Conservation (phyloP, 2,113 vertebrate species). For the Melanostigma gelatinosum region DNA sequence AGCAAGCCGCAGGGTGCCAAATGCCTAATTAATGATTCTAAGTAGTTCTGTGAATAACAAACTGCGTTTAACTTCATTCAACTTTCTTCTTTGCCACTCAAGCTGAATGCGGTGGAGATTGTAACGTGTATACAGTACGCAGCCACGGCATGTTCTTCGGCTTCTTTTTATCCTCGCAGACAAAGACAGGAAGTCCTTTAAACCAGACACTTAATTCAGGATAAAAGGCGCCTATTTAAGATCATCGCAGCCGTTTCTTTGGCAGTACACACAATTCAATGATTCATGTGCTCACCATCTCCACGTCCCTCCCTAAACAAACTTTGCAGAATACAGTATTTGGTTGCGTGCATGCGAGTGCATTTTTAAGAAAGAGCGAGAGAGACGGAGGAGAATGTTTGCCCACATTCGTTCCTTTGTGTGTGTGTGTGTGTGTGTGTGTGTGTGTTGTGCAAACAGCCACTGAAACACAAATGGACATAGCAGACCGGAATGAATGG, state of each 20-base stretch:
- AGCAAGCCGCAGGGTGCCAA: not conserved
- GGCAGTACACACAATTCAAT: slow-evolving; percentile 56
- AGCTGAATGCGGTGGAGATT: not conserved
- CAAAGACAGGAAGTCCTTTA: slow-evolving; percentile 39
- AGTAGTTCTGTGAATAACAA: not conserved
- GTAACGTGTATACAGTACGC: not conserved
- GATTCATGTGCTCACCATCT: slow-evolving; percentile 28
- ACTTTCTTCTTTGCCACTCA: not conserved
- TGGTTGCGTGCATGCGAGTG: slow-evolving; percentile 27
- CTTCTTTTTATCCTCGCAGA: slow-evolving; percentile 27
- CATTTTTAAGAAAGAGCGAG: slow-evolving; percentile 19
- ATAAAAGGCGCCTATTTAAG: slow-evolving; percentile 45
- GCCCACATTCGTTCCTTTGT: slow-evolving; percentile 36
- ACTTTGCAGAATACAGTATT: slow-evolving; percentile 62
- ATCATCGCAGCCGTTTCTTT: slow-evolving; percentile 34
- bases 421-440: slow-evolving; percentile 22
- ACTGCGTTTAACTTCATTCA: not conserved
- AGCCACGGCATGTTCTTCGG: slow-evolving; percentile 2
- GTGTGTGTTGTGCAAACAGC: slow-evolving; percentile 44
- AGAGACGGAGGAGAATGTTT: slow-evolving; percentile 24
- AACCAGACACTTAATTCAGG: slow-evolving; percentile 34
- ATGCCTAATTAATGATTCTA: not conserved
- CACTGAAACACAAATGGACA: slow-evolving; percentile 13
- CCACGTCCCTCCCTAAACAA: slow-evolving; percentile 59
- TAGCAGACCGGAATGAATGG: slow-evolving; percentile 8